Base-by-base conservation (phyloP, 2,888 invertebrate genomes). In the Falcaria lacertinaria region DNA sequence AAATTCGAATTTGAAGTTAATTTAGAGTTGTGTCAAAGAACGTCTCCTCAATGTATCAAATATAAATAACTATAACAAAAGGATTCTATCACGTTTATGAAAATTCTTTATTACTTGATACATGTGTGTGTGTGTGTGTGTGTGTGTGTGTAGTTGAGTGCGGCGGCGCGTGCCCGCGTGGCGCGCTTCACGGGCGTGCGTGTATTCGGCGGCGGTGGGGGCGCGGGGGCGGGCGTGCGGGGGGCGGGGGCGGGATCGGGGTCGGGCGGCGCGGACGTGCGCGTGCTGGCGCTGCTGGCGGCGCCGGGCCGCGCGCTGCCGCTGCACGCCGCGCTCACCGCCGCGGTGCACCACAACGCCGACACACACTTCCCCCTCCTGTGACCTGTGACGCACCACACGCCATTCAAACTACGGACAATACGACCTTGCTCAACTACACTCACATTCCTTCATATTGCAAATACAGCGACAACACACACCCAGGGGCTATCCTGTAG, bases 111-210 rank as follows among this genome's bases (percentile, higher is more conserved):
- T n/a, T n/a, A n/a, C n/a, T n/a, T n/a, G n/a, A n/a, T n/a, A 34
- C 22, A 5, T 16, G 19, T 3, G 16, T 36, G 15, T 34, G 15
- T 34, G 8, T 43, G 33, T 32, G 19, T 39, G 11, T 33, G 19
- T 4, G 17, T 36, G 15, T 34, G 15, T 36, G 13, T 42, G 33
- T 43, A 86, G 84, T 50, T 80, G 16, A 81, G 54, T 42, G 77
- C 74, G 0, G 74, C 77, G 13, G 86, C 86, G 3, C 81, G 85
- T 84, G 84, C 78, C 0, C 79, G 87, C 32, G 86, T 87, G 51
- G 86, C 87, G 2, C 77, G 82, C 6, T 85, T 81, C 69, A 80
- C 85, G 17, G 86, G 87, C 46, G 69, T 77, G n/a, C n/a, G n/a
- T n/a, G n/a, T n/a, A n/a, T n/a, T n/a, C n/a, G n/a, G n/a, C n/a